phyloP scores from a whole-genome alignment of 2,888 invertebrate species.

The Anaspis maculata region DNA sequence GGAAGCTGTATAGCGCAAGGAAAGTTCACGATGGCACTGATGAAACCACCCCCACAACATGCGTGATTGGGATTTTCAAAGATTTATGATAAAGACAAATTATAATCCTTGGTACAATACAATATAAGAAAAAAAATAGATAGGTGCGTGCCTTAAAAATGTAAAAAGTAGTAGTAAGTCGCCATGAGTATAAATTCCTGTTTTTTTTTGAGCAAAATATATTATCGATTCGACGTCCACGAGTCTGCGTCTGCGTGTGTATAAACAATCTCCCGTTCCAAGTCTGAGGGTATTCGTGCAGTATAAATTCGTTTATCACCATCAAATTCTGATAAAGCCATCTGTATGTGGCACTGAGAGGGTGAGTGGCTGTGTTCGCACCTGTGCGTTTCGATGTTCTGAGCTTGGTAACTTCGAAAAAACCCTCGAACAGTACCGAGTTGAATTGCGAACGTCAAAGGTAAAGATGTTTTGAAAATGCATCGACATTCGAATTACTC shows the following conservation, averaged over 20 bases:
- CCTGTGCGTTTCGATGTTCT: no score
- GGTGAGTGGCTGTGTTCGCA: conserved; percentile 7
- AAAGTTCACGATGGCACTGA: no score
- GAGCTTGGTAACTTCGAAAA: no score
- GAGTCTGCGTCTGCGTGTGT: conserved; percentile 19
- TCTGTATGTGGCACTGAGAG: conserved; percentile 11
- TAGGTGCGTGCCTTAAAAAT: no score
- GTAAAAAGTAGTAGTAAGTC: neutral
- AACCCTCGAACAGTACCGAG: no score
- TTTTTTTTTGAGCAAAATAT: conserved; percentile 10
- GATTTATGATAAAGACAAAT: no score
- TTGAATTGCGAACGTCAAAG: neutral
- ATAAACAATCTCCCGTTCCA: conserved; percentile 24
- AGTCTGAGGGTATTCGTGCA: conserved; percentile 20
- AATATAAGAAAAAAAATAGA: no score
- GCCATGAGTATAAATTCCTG: conserved; percentile 1
- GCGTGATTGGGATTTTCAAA: no score
- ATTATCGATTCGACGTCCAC: conserved; percentile 20
- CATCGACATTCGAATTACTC: neutral
- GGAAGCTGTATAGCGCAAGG: no score
- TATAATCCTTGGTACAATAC: no score
- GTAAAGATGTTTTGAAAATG: neutral
- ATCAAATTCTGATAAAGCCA: conserved; percentile 8
- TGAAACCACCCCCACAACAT: no score
- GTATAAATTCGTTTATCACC: conserved; percentile 19